Percentiles rank a stretch among this genome's conserved stretches.
Evolutionary conservation across 2,797 vertebrate genomes (phyloP).

Genomic region (Enteromius trimaculatus): DNA sequence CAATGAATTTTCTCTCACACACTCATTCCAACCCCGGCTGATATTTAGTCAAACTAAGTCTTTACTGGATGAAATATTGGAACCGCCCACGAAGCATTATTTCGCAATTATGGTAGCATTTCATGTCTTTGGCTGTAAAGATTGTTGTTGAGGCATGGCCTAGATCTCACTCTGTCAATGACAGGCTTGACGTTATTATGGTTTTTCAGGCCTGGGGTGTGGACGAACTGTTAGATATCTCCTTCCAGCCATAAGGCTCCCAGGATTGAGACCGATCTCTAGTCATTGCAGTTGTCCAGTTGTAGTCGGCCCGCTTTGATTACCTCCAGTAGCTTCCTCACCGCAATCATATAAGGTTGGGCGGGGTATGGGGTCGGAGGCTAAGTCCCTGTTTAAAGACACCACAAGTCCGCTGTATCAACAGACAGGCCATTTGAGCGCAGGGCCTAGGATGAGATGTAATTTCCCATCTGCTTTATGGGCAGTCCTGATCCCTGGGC

Average conservation of each 20-base stretch:
- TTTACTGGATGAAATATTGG: slow-evolving; percentile 43
- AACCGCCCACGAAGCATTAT: slow-evolving; percentile 7
- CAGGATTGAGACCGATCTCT: slow-evolving; percentile 40
- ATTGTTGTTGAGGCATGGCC: slow-evolving; percentile 19
- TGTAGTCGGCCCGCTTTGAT: slow-evolving; percentile 67
- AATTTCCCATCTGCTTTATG: slow-evolving; percentile 85
- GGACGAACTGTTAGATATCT: slow-evolving; percentile 2
- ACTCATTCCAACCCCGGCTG: slow-evolving; percentile 63
- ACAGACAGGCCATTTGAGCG: slow-evolving; percentile 80
- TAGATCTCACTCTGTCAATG: slow-evolving; percentile 23
- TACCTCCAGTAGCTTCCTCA: slow-evolving; percentile 75
- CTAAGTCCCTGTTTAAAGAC: slow-evolving; percentile 83
- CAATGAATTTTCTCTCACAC: slow-evolving; percentile 60
- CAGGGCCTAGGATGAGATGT: slow-evolving; percentile 77
- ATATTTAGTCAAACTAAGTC: slow-evolving; percentile 75
- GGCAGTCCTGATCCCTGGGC: slow-evolving; percentile 80
- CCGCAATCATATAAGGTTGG: slow-evolving; percentile 55
- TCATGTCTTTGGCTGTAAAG: slow-evolving; percentile 6
- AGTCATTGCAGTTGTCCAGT: slow-evolving; percentile 44
- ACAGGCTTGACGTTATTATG: slow-evolving; percentile 1
- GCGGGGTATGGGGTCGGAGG: slow-evolving; percentile 68
- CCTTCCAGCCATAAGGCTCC: slow-evolving; percentile 11
- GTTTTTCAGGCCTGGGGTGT: slow-evolving; percentile 10
- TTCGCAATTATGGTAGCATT: slow-evolving; percentile 20
- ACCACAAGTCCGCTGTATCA: slow-evolving; percentile 78